Conservation (phyloP, 2,113 vertebrate genomes). For the Xerus inauris region DNA sequence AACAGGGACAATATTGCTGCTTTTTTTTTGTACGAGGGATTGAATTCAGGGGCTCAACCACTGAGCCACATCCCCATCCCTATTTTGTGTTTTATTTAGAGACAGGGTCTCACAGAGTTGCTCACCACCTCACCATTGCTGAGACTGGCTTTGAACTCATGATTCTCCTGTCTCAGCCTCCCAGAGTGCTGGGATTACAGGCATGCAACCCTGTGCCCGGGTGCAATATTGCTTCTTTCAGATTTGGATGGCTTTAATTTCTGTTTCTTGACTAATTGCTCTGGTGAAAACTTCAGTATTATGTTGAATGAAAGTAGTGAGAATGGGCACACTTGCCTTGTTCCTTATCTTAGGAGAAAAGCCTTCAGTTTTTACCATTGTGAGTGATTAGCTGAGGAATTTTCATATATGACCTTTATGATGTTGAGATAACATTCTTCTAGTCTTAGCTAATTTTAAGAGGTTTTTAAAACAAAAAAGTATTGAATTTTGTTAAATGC, state of each 20-base stretch:
- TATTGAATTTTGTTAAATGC: background rate
- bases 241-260: background rate
- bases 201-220: too few relatives aligned
- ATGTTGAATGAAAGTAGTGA: background rate
- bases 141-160: too few relatives aligned
- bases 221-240: background rate
- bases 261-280: background rate
- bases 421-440: background rate
- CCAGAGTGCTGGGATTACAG: too few relatives aligned
- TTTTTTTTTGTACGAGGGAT: too few relatives aligned
- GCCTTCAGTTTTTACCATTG: background rate
- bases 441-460: background rate
- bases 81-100: too few relatives aligned
- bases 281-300: background rate
- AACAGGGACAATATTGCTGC: background rate
- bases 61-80: too few relatives aligned
- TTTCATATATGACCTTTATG: background rate
- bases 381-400: background rate
- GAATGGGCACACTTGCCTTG: background rate
- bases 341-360: background rate
- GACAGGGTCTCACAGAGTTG: too few relatives aligned
- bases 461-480: background rate
- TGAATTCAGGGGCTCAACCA: too few relatives aligned
- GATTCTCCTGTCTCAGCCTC: too few relatives aligned
- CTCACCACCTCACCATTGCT: too few relatives aligned